phyloP scores from a whole-genome alignment of 2,888 invertebrate species.

The Drosophila stalkeri region DNA sequence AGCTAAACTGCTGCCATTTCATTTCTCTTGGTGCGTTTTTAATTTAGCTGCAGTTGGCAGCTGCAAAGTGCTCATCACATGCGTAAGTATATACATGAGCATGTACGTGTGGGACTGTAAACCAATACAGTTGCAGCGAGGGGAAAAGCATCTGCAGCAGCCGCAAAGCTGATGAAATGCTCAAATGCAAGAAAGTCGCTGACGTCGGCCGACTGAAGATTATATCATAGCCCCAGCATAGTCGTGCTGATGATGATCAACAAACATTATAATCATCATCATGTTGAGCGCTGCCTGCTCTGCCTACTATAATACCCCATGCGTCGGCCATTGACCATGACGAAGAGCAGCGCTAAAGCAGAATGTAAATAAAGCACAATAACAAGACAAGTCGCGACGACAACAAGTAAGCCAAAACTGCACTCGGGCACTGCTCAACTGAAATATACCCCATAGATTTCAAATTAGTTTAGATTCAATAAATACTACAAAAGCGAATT shows the following conservation, averaged over 20 bases:
- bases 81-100: slow-evolving; percentile 13
- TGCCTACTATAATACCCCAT: slow-evolving; percentile 71
- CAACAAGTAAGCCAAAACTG: slow-evolving; percentile 48
- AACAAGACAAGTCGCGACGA: slow-evolving; percentile 58
- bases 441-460: slow-evolving; percentile 19
- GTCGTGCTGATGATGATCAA: slow-evolving; percentile 48
- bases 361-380: slow-evolving; percentile 77
- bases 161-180: slow-evolving; percentile 57
- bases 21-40: slow-evolving; percentile 64
- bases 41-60: slow-evolving; percentile 71
- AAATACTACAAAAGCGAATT: not conserved
- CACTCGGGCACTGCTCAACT: slow-evolving; percentile 26
- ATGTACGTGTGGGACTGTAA: slow-evolving; percentile 29
- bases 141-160: slow-evolving; percentile 20
- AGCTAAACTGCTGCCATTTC: slow-evolving; percentile 62
- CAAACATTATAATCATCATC: slow-evolving; percentile 20
- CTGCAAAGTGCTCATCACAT: slow-evolving; percentile 56
- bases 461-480: not conserved
- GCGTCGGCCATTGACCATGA: slow-evolving; percentile 84
- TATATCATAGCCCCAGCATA: slow-evolving; percentile 78
- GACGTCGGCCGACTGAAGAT: slow-evolving; percentile 70
- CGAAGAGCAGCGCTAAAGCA: slow-evolving; percentile 71
- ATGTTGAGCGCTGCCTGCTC: slow-evolving; percentile 7
- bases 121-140: slow-evolving; percentile 49
- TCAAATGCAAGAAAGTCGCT: slow-evolving; percentile 50